Evolutionary conservation across 2,113 vertebrate species (phyloP), one percentile per base, ranked within the genome.

Genomic region (Oceanodroma tethys): DNA sequence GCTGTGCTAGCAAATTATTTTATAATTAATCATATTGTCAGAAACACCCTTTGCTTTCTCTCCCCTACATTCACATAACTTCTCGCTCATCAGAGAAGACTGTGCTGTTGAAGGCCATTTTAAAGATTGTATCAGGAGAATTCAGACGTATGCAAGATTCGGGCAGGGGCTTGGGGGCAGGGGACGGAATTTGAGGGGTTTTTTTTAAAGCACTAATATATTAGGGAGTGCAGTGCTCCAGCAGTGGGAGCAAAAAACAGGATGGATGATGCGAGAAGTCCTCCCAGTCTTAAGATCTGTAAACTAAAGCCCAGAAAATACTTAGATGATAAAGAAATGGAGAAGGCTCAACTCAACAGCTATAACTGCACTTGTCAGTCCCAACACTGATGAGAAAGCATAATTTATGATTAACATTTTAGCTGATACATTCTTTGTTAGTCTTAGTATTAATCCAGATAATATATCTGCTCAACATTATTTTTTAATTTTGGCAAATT

Each of bases 331-430:
- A 43, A 78, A 93, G 59, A 67, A 72, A 63, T 7, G 2, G 55
- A 91, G 76, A 89, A 71, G 43, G 25, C 52, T 79, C 56, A 75
- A 21, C 56, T 89, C 91, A 85, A 84, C 89, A 93, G 52, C 40
- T 70, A 50, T 4, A 67, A 87, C 38, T 50, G 36, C 52, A 52
- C 14, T 92, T 63, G 5, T 75, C 83, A 84, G 56, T 36, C 52
- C 68, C 2, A 1, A 71, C 10, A 23, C 23, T 79, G 78, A 85
- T 40, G 32, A 10, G 43, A 87, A 93, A 91, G 74, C 40, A 72
- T 29, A 79, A 93, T 79, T 96, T 93, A 70, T 16, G 32, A 75
- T 60, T 60, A 67, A 75, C 40, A n/a, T 95, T 96, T 94, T 60
- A 89, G 93, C 91, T 72, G 70, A 96, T 48, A 34, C 40, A n/a